Base-by-base conservation (phyloP, 2,797 vertebrate species). In the Hydrocynus forskahlii region DNA sequence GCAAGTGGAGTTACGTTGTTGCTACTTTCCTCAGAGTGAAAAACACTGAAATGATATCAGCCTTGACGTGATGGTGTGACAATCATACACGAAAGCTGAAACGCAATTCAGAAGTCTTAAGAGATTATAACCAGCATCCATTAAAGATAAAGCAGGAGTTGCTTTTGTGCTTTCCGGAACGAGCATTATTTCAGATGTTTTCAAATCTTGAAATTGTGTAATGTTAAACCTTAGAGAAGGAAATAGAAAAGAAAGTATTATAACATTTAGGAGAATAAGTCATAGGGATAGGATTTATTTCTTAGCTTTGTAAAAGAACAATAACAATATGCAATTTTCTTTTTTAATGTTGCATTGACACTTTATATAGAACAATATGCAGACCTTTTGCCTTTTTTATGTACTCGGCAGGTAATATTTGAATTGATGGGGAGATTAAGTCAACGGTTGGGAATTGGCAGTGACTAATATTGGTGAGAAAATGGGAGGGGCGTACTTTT, bases 271-370 rank as follows among this genome's bases (percentile, higher is more conserved):
- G 80, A 71, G 8, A 40, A 23, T 12, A 25, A 1, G 17, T 54
- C 43, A 16, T 77, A 43, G 54, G 45, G 60, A 64, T 70, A 43
- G 62, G 7, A 48, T 64, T 60, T 59, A 21, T 70, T 84, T 75
- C 5, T n/a, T 80, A 43, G 70, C 64, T 73, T 79, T 83, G 45
- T 79, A 59, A 78, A 83, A 77, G 83, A 80, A 82, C 72, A 50
- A 84, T 48, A n/a, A 80, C 83, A 85, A 85, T 93, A 93, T 94
- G 93, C 93, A 94, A 93, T 91, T 91, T 89, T 85, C 71, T 80
- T 90, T 85, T 88, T 89, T 86, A 89, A 87, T 88, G 89, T 92
- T 92, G 90, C 92, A 91, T 90, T 73, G 93, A 93, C 94, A 94
- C 94, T 95, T 95, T 94, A 94, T 91, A 80, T 75, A 82, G 70